Base-by-base conservation (phyloP, 2,113 vertebrate species). In the Phylloscopus trochiloides region DNA sequence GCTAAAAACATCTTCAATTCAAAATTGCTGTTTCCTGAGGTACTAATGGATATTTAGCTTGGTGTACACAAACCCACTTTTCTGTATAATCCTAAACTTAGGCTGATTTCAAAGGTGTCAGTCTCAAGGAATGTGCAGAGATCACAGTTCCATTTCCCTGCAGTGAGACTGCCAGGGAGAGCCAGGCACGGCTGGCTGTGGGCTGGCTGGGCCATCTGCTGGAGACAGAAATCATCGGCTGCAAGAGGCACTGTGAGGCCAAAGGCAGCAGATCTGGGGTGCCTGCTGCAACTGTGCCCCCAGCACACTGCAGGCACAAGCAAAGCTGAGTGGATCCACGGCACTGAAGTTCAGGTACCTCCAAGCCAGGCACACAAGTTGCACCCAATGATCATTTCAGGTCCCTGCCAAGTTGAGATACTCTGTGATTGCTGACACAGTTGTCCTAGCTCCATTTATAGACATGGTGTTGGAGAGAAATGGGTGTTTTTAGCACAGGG, bases 201-300 rank as follows among this genome's bases (percentile, higher is more conserved):
- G 57, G 90, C 91, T 89, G 43, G 29, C 75, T 79, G 67, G 50
- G 86, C 94, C 89, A 86, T 68, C 93, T 91, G 80, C 95, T 95
- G 96, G 95, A 77, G 72, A 88, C 75, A 72, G 17, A 20, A 43
- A 18, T 28, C 36, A 50, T 4, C 0, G 0, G 5, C 38, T 3
- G 54, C 52, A 17, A 24, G 45, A 43, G 32, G 31, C 55, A 4
- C 72, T 17, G 50, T 0, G 2, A 51, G 47, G n/a, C 36, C 32
- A 7, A 34, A 58, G 14, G 79, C 68, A 47, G 80, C 19, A 20
- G 9, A 8, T 32, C 34, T 1, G 3, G 17, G 28, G 2, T 36
- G 38, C 32, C 32, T 17, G 43, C 43, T 57, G 36, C 3, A 1
- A 0, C 34, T 45, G 32, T 4, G 0, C 14, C 85, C 63, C 43